Percentiles rank a stretch among this genome's conserved stretches.
phyloP scores from a whole-genome alignment of 2,888 invertebrate species.

The Phalangium opilio region DNA sequence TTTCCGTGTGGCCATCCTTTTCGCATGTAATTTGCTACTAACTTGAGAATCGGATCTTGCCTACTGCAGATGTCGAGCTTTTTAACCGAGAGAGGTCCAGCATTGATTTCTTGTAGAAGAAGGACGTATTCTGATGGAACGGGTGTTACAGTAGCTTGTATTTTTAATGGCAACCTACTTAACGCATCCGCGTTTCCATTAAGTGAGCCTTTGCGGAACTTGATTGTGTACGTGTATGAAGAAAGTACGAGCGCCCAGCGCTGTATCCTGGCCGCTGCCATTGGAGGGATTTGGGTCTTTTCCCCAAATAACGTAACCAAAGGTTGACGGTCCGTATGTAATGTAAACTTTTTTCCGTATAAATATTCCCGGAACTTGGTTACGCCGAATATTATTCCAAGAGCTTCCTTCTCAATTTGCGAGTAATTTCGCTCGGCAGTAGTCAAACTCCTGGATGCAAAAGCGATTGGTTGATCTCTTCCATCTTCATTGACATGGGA shows the following conservation, averaged over 20 bases:
- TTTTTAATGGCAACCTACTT: constrained; percentile 6
- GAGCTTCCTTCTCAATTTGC: constrained; percentile 30
- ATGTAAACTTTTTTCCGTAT: constrained; percentile 26
- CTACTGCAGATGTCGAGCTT: too few relatives aligned
- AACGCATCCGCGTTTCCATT: constrained; percentile 9
- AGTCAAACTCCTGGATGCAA: constrained; percentile 28
- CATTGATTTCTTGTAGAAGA: too few relatives aligned
- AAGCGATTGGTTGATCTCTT: constrained; percentile 30
- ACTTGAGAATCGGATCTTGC: too few relatives aligned
- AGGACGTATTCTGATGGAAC: too few relatives aligned
- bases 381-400: constrained; percentile 25
- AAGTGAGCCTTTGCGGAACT: constrained; percentile 7
- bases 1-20: too few relatives aligned
- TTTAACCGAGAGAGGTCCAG: too few relatives aligned
- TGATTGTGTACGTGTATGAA: constrained; percentile 10
- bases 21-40: too few relatives aligned
- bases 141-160: too few relatives aligned
- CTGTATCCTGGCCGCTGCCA: too few relatives aligned
- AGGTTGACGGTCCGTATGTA: too few relatives aligned
- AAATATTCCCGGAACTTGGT: constrained; percentile 26
- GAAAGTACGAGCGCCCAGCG: constrained; percentile 20
- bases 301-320: too few relatives aligned
- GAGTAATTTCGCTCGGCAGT: constrained; percentile 26
- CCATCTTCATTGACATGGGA: constrained; percentile 26
- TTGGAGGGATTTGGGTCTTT: constrained; percentile 24